Evolutionary conservation across 1,140 invertebrate species (phyloP), one percentile per base, ranked within the genome.

Genomic region (Arion vulgaris): DNA sequence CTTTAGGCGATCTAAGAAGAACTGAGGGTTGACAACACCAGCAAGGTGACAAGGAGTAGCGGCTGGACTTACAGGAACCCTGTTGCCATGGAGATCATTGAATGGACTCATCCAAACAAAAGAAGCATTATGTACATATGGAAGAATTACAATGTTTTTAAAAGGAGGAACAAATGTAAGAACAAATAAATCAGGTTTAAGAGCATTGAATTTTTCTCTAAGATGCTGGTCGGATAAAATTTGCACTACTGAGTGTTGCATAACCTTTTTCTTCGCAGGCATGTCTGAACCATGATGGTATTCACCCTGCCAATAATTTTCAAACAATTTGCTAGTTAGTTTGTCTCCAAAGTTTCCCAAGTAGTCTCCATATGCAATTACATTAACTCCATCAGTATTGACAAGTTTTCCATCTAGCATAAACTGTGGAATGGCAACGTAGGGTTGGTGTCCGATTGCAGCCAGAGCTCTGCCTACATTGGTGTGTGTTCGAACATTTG

Each of bases 71-170:
- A 57, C 76, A 0, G 82, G 80, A 11, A 77, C 62, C 45, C 82
- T 75, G 19, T 79, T 51, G 0, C 13, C 15, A 1, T 32, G 19
- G 15, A 73, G 57, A 13, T 83, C 77, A 32, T 66, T 69, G 0
- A 4, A 32, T 0, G 78, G 9, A 4, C 83, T 81, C 11, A 71
- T 45, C 26, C 74, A 80, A 2, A 80, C 78, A 36, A 83, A 86
- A n/a, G 83, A 78, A 17, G 84, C 74, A n/a, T 49, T 68, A 23
- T 84, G 69, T 23, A 66, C 76, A 49, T 86, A 86, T 19, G 85
- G 77, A 5, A 86, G 73, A 26, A 86, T 71, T 23, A 53, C 19
- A 2, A 84, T 38, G 39, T 76, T 80, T 68, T 62, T 83, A 17
- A 57, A 38, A 36, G 69, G 0, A 0, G 76, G 49, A 2, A 34